phyloP scores from a whole-genome alignment of 2,797 vertebrate genomes.

The Poliocrania exsul region DNA sequence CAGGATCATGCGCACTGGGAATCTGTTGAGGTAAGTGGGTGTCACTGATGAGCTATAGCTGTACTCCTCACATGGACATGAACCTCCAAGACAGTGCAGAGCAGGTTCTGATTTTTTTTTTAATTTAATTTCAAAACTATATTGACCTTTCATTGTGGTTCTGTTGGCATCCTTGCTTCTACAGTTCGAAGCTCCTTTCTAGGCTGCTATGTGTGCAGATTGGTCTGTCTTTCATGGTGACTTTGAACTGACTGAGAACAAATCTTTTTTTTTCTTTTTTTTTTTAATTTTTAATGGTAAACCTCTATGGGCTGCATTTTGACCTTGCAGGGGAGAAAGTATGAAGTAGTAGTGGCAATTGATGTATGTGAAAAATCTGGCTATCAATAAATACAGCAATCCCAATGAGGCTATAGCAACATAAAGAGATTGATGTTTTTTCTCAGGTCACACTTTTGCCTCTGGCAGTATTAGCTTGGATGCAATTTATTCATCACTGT shows the following conservation, averaged over 20 bases:
- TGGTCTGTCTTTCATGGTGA: not conserved
- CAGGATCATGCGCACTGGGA: not conserved
- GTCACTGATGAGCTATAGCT: not conserved
- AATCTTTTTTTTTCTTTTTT: not conserved
- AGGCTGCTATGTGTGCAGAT: not conserved
- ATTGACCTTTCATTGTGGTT: not conserved
- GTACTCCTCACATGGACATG: rapidly evolving
- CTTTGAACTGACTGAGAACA: not conserved
- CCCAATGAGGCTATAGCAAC: not conserved
- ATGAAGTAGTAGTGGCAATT: not conserved
- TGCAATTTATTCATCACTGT: not conserved
- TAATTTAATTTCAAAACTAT: not conserved
- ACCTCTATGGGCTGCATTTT: not conserved
- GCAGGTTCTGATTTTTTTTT: not conserved
- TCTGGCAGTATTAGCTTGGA: not conserved
- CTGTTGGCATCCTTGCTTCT: not conserved
- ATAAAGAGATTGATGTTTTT: constrained; percentile 5
- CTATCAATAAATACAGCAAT: constrained; percentile 12
- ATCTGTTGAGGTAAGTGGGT: not conserved
- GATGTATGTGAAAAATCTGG: constrained; percentile 7
- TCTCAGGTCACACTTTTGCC: constrained; percentile 11
- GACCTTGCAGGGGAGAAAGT: not conserved
- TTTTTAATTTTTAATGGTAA: not conserved
- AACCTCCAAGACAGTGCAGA: not conserved
- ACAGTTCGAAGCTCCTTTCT: not conserved